Base-by-base conservation (phyloP, 2,797 vertebrate species). In the Eulemur coronatus region DNA sequence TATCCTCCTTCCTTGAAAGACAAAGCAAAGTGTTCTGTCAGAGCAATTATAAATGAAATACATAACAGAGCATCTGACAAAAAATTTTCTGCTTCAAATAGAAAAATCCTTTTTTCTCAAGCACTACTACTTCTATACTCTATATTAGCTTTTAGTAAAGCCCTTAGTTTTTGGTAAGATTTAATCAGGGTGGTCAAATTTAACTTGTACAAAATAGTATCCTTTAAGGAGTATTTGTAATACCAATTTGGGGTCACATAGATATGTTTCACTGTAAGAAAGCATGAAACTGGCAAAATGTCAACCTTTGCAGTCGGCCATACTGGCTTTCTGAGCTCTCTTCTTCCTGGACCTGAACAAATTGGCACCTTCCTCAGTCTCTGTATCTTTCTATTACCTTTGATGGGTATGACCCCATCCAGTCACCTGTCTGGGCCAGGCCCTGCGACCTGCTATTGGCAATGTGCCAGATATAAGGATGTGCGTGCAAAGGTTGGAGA, bases 111-210 rank as follows among this genome's bases (percentile, higher is more conserved):
- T 81, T 91, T 5, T 79, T 92, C 69, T 89, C 7, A 46, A 78
- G 18, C 28, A 76, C 72, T 80, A 18, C 43, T 76, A 33, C 38
- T 93, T 17, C 20, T 57, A 76, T n/a, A 38, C 13, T 12, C 12
- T 24, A 12, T 94, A 9, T 81, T 88, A 50, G 38, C 73, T 76
- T 92, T 80, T 33, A 81, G 28, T 94, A 85, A 95, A 86, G 50
- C 9, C 4, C n/a, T 69, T 91, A 55, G 17, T 79, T 93, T 93
- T 92, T n/a, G 11, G 35, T 70, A 65, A 85, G 52, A 63, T 61
- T 92, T 95, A 95, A 59, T 87, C 20, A 46, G 13, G 41, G 28
- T 76, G 46, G 15, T 96, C 59, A 73, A 14, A 72, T 75, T 96
- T 76, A 86, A 76, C 26, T 88, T 84, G 20, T 70, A 78, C 8